Evolutionary conservation across 2,888 invertebrate genomes (phyloP), one percentile per base, ranked within the genome.

Genomic region (Tromatobia lineatoria): DNA sequence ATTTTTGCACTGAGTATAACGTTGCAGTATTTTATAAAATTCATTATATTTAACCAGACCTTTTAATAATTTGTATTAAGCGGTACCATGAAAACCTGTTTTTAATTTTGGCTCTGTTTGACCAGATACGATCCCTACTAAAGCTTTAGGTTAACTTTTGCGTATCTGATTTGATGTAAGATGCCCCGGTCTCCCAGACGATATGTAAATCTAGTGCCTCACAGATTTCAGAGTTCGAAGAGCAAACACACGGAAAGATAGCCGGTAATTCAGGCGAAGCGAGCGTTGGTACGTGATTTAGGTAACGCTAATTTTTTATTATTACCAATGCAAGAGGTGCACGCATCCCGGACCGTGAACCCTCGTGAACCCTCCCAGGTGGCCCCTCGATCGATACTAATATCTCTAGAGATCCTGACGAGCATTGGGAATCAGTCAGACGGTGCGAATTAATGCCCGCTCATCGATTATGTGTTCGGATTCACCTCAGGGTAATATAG

Each of bases 391-490:
- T 83, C 83, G 73, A 74, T 61, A 47, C 61, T 47, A 29, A 54
- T 45, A 20, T 47, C 47, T 29, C 23, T 47, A 18, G 50, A 61
- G 61, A 82, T 86, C 85, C 88, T 90, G 92, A 90, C 87, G 90
- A 90, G 87, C 87, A 70, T 61, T 81, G 85, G 86, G 87, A 91
- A 90, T 90, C 91, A 89, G 90, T 90, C 91, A 89, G 87, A 87
- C 89, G 88, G 91, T 89, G 92, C 89, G 92, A 93, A 93, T 93
- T 93, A 92, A 93, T 93, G 93, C 91, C 84, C 89, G 88, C 85
- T 91, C 92, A 93, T 93, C 92, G 92, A 92, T 93, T 93, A 92
- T 90, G 89, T 89, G 88, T 78, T 84, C 78, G 81, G 78, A 75
- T 84, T 84, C 84, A 81, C 70, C 78, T 78, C 84, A 64, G 74